Evolutionary conservation across 2,888 invertebrate species (phyloP), one percentile per base, ranked within the genome.

Genomic region (Corbicula japonica): DNA sequence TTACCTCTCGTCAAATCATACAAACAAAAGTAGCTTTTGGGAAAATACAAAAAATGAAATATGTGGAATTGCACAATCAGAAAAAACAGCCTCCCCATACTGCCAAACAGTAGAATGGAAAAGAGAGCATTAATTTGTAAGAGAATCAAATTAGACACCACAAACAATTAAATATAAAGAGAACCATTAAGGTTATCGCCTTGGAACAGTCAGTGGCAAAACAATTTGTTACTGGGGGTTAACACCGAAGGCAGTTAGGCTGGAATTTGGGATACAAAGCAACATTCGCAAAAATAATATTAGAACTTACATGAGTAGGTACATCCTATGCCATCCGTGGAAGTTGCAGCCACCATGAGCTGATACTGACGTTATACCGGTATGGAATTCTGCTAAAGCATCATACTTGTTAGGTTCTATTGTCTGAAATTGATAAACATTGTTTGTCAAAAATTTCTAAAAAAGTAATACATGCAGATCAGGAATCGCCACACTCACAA

Each of bases 311-410:
- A 90, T 87, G 6, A 88, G 73, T 2, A 87, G 34, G 71, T 86
- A 91, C 28, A 88, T 38, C 26, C 90, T 76, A 62, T 91, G 89
- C 89, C 89, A 91, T 5, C 87, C 86, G 18, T 82, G 79, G 50
- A 91, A 91, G 26, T 86, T 85, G 21, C 89, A 88, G 21, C 91
- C 91, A 23, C 87, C 88, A 69, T 91, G 91, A n/a, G 90, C 89
- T 4, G 80, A 80, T 4, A 87, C 75, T 0, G 85, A 78, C 0
- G 86, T 87, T 28, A 84, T 73, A 3, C 87, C 89, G 1, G 87
- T 81, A 46, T 91, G 90, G 58, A 89, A 86, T 4, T 80, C 78
- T 1, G 89, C 90, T 6, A 91, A 69, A 1, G 89, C 89, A 56
- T 90, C 90, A 52, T 87, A 91, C 30, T 86, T 85, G 56, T 88